These are phyloP conservation scores for Achroia grisella DNA, from an alignment of 1,140 invertebrate genomes.

Conservation along the genomic window DNA sequence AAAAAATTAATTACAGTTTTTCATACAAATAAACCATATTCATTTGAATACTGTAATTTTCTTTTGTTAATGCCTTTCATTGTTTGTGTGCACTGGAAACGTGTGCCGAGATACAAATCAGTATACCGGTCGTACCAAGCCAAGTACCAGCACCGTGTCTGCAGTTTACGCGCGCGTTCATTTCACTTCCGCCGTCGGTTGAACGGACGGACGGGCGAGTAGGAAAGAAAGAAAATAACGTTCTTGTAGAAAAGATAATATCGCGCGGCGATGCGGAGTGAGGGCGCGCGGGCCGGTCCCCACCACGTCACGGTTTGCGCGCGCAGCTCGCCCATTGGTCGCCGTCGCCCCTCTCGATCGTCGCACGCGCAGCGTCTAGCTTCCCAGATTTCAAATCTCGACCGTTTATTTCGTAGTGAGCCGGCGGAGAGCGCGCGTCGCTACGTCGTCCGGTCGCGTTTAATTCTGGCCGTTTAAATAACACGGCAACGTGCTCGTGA, in stretches of 20 bases:
- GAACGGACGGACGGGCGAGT: conserved; percentile 60
- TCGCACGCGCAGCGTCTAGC: conserved; percentile 61
- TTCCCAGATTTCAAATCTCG: conserved; percentile 70
- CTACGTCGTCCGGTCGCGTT: conserved; percentile 21
- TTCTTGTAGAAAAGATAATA: conserved; percentile 63
- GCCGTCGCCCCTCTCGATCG: conserved; percentile 19
- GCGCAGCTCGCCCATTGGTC: conserved; percentile 46
- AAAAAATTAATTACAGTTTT: too few relatives aligned
- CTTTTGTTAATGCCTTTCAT: neutral
- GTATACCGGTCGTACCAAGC: neutral
- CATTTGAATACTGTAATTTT: conserved; percentile 5
- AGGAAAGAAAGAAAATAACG: conserved; percentile 68
- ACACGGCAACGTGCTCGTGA: conserved; percentile 61
- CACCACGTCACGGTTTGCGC: conserved; percentile 52
- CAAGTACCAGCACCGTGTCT: conserved; percentile 12
- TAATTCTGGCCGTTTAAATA: conserved; percentile 38
- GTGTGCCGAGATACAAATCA: neutral
- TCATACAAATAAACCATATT: neutral
- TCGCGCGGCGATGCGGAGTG: conserved; percentile 29
- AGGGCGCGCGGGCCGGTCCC: conserved; percentile 29
- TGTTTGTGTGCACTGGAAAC: too few relatives aligned
- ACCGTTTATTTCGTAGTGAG: conserved; percentile 69
- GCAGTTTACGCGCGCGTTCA: conserved; percentile 58
- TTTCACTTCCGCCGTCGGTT: conserved; percentile 68
- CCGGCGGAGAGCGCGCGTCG: conserved; percentile 37